Evolutionary conservation across 2,797 vertebrate genomes (phyloP).

Genomic region (Amblyopsis hoosieri): DNA sequence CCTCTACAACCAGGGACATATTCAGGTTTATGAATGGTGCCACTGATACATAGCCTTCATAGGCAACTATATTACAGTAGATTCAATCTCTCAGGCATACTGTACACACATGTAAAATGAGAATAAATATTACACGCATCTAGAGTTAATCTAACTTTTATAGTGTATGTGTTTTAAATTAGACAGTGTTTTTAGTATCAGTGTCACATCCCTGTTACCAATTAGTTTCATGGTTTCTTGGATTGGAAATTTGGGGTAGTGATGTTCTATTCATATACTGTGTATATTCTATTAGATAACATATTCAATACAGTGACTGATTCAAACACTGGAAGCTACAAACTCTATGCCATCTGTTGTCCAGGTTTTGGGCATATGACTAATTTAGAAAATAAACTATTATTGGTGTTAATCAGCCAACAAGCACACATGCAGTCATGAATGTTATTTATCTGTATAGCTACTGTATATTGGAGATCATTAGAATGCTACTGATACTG

Average conservation of each 20-base stretch:
- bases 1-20: slow-evolving; percentile 5
- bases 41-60: not conserved
- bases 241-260: not conserved
- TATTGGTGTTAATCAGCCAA: too few species aligned
- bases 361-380: too few species aligned
- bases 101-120: too few species aligned
- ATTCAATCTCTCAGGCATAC: too few species aligned
- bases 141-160: not conserved
- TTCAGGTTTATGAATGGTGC: too few species aligned
- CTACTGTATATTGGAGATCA: too few species aligned
- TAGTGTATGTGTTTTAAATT: not conserved
- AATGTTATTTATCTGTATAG: too few species aligned
- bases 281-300: not conserved
- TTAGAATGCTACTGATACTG: too few species aligned
- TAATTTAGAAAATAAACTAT: too few species aligned
- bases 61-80: not conserved
- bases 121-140: too few species aligned
- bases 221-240: not conserved
- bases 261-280: not conserved
- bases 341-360: too few species aligned
- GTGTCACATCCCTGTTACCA: not conserved
- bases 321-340: not conserved
- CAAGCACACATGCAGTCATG: too few species aligned
- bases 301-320: not conserved
- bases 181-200: not conserved